Conservation (phyloP, 30 jellyfish, hydroid and myxozoan species). For the Cassiopea andromeda region DNA sequence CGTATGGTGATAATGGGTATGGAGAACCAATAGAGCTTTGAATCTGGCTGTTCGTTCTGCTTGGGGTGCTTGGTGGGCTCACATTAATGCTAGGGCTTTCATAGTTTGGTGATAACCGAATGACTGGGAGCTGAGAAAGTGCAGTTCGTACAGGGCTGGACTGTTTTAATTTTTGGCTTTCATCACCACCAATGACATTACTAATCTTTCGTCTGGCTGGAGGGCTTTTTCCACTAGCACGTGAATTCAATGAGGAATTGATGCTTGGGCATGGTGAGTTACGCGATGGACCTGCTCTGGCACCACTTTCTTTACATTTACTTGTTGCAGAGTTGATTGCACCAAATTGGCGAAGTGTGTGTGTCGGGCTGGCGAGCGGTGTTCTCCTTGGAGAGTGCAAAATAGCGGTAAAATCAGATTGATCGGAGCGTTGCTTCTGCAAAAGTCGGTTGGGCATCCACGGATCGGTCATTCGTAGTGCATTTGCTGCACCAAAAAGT, state of each 20-base stretch:
- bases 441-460: slow-evolving; percentile 68
- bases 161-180: slow-evolving; percentile 27
- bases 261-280: slow-evolving; percentile 71
- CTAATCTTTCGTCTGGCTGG: slow-evolving; percentile 42
- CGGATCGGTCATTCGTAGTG: slow-evolving; percentile 77
- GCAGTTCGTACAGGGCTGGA: slow-evolving; percentile 54
- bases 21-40: slow-evolving; percentile 78
- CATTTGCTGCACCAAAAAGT: slow-evolving; percentile 77
- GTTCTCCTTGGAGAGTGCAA: slow-evolving; percentile 70
- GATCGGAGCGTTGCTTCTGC: slow-evolving; percentile 70
- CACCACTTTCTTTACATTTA: slow-evolving; percentile 28
- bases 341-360: slow-evolving; percentile 46
- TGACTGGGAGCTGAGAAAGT: slow-evolving; percentile 72
- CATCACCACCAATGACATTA: slow-evolving; percentile 38
- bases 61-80: slow-evolving; percentile 91
- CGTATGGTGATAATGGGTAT: slow-evolving; percentile 62
- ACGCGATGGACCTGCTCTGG: slow-evolving; percentile 30
- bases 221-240: slow-evolving; percentile 61
- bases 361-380: slow-evolving; percentile 80
- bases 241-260: slow-evolving; percentile 62
- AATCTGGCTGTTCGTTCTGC: slow-evolving; percentile 63
- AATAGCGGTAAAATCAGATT: slow-evolving; percentile 47
- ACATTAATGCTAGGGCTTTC: slow-evolving; percentile 84
- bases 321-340: slow-evolving; percentile 34
- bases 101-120: slow-evolving; percentile 53